phyloP scores from a whole-genome alignment of 1,140 invertebrate genomes.

The Lasioglossum albipes region DNA sequence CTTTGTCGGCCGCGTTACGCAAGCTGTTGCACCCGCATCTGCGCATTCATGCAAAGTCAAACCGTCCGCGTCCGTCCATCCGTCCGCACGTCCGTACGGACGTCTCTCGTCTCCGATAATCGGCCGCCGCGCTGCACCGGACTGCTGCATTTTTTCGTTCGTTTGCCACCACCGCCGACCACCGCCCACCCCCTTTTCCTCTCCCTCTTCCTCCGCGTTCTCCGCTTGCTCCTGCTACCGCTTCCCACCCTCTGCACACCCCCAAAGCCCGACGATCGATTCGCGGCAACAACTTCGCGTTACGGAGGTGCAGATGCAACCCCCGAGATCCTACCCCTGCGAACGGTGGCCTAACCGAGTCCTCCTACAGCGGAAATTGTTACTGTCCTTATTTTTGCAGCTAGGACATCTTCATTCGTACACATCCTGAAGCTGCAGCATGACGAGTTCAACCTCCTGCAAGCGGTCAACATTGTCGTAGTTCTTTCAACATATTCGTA shows the following conservation, averaged over 20 bases:
- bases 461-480: no score
- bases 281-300: conserved; percentile 56
- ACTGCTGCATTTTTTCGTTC: conserved; percentile 64
- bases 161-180: conserved; percentile 41
- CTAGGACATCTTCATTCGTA: no score
- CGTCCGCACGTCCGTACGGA: conserved; percentile 66
- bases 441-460: no score
- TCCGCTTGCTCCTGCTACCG: background rate
- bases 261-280: conserved; percentile 50
- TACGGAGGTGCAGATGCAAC: conserved; percentile 54
- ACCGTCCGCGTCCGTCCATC: conserved; percentile 73
- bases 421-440: no score
- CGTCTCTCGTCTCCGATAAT: conserved; percentile 74
- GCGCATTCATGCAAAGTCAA: conserved; percentile 81
- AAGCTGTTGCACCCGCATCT: conserved; percentile 81
- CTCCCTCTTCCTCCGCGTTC: background rate
- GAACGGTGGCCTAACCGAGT: background rate
- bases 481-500: no score
- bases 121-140: conserved; percentile 60
- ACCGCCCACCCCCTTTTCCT: background rate
- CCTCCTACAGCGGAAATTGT: no score
- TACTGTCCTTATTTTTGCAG: no score
- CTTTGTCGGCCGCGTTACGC: conserved; percentile 78
- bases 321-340: conserved; percentile 24
- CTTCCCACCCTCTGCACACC: background rate